A percentile compares a stretch with the other conserved stretches of the same genome.
phyloP scores from a whole-genome alignment of 2,113 vertebrate species.

The Toxotes jaculatrix region DNA sequence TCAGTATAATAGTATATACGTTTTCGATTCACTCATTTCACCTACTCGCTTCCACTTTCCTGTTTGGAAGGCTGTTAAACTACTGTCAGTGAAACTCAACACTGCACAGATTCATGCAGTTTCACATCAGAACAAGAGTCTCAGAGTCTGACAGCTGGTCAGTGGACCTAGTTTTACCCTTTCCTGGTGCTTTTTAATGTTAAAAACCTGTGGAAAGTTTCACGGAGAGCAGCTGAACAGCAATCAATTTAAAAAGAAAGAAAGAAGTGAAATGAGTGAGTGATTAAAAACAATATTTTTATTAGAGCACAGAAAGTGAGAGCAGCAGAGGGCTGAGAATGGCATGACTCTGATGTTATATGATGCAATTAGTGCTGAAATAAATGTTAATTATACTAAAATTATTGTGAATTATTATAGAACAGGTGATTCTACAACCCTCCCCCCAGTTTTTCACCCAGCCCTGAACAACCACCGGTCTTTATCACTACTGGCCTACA shows the following conservation, averaged over 20 bases:
- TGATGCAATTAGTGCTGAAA: neutral
- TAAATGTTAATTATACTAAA: too few relatives aligned
- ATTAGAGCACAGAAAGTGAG: neutral
- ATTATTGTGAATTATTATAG: too few relatives aligned
- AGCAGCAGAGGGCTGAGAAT: neutral
- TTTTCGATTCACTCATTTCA: too few relatives aligned
- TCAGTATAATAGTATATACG: too few relatives aligned
- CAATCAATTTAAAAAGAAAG: neutral
- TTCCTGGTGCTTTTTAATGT: neutral
- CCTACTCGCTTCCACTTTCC: neutral
- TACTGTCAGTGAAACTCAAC: neutral
- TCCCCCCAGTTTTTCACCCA: too few relatives aligned
- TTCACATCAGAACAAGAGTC: neutral
- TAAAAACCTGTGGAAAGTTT: neutral
- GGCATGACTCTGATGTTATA: neutral
- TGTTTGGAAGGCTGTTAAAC: neutral
- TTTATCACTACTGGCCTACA: neutral
- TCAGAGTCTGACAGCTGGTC: neutral
- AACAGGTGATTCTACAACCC: too few relatives aligned
- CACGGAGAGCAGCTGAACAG: neutral
- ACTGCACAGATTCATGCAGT: neutral
- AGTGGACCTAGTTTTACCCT: neutral
- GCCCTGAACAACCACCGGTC: neutral
- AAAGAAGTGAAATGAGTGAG: neutral
- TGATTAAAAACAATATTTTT: neutral